Evolutionary conservation across 2,113 vertebrate genomes (phyloP), one percentile per base, ranked within the genome.

Genomic region (Fregata magnificens): DNA sequence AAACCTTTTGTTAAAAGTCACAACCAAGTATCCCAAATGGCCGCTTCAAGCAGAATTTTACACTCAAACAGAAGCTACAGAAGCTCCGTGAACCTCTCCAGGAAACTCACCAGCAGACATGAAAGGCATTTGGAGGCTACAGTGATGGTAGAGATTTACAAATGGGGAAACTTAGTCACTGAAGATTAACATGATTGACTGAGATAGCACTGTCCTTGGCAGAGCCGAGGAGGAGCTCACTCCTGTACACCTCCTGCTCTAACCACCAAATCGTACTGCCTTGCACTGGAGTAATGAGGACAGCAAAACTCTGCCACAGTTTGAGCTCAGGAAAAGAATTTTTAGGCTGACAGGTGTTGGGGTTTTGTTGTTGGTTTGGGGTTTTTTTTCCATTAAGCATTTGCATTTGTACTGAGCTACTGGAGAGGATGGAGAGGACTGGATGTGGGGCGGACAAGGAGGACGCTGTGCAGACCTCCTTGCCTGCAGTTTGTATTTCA

Each of bases 121-220:
- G 90, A 92, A 95, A 96, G 92, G 88, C 28, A 2, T 86, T 79
- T 47, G 88, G 90, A 95, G 47, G 88, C 69, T 79, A 73, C 59
- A 63, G 86, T 5, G 82, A 95, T 93, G 86, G 91, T 16, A 74
- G 79, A 84, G 83, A 92, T 92, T 67, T 82, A 90, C 71, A 77
- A 69, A 90, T 18, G n/a, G 90, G 84, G 90, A 96, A 92, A 92
- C 42, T 71, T 65, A 90, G 74, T 95, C 72, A 63, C 70, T 69
- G 71, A 74, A 61, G 80, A 92, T 90, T 58, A 76, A 47, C 32
- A 7, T 82, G 82, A 95, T 53, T 47, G 77, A 82, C 55, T 36
- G 7, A 19, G 89, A 40, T 59, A 63, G 58, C 78, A 56, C 76
- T 7, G 11, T 65, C 45, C 76, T 67, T 50, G 85, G 88, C 69